Base-by-base conservation (phyloP, 2,113 vertebrate genomes). In the Oxyruncus cristatus region DNA sequence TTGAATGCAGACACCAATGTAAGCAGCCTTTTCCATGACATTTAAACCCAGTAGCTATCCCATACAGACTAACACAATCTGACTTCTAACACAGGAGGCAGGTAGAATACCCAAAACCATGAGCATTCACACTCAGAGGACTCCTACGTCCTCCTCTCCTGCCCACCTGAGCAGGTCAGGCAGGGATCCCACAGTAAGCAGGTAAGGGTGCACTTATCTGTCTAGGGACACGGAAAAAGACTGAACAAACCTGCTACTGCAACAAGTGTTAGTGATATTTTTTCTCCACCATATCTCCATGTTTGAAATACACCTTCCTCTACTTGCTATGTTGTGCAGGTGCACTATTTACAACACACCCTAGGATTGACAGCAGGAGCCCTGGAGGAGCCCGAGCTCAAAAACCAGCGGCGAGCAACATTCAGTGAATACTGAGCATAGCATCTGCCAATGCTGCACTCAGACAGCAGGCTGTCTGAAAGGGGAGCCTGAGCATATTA, bases 401-500 rank as follows among this genome's bases (percentile, higher is more conserved):
- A 49, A 82, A 63, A 59, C 3, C 50, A 79, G 53, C 65, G 32
- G 65, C 0, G 0, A 87, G 82, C 33, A 76, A 55, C 49, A 81
- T 32, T 62, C 85, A 71, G n/a, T 17, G 63, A 93, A 47, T 1
- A 2, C 35, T 6, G 39, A 53, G 65, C 2, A 42, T 5, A 65
- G 74, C 89, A 92, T 65, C 87, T 95, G 91, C 87, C 81, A 85
- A 18, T 49, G 49, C 58, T 49, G 56, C 53, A 44, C 77, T 78
- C 35, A 95, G 87, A 93, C 78, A 97, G 82, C 75, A 85, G 72
- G 85, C 73, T 91, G 78, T 28, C 89, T 92, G 76, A 93, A 89
- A 76, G 35, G 20, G 56, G 70, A 89, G 83, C 32, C 56, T 8
- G 3, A 50, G 56, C 65, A 92, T 37, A 95, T 80, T 61, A 82